A percentile compares a stretch with the other conserved stretches of the same genome.
These are phyloP conservation scores for Glareola pratincola DNA, from an alignment of 2,113 vertebrate genomes.

Conservation along the genomic window DNA sequence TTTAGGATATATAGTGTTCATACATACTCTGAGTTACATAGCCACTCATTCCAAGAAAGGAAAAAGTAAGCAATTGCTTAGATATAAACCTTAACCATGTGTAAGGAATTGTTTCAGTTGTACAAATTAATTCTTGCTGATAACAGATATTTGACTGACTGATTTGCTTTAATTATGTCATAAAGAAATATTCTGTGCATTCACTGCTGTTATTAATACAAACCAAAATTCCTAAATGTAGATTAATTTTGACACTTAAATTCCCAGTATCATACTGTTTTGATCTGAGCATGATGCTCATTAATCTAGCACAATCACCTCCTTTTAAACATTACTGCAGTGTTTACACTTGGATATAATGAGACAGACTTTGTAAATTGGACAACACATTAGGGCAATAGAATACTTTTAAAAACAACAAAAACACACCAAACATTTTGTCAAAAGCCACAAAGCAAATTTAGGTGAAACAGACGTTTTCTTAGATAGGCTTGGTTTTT, in stretches of 20 bases:
- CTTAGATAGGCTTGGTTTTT: slow-evolving; percentile 46
- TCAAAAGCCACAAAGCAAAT: neutral
- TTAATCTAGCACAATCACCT: neutral
- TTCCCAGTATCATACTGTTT: neutral
- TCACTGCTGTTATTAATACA: neutral
- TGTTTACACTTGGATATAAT: slow-evolving; percentile 6
- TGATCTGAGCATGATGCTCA: neutral
- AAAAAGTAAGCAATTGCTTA: slow-evolving; percentile 2
- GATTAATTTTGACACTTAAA: neutral
- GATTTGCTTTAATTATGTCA: slow-evolving; percentile 1
- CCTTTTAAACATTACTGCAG: neutral
- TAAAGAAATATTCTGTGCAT: neutral
- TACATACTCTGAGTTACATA: slow-evolving; percentile 6
- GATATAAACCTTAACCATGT: slow-evolving; percentile 3
- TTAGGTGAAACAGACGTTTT: neutral
- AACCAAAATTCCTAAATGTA: neutral
- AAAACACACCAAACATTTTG: neutral
- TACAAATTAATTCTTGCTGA: slow-evolving; percentile 19
- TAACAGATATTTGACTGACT: neutral
- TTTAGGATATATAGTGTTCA: neutral
- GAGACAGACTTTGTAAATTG: neutral
- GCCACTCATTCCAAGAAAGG: neutral
- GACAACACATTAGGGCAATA: neutral
- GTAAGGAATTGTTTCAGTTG: neutral
- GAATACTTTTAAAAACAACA: neutral